Evolutionary conservation across 2,797 vertebrate genomes (phyloP).

Genomic region (Diceros bicornis): DNA sequence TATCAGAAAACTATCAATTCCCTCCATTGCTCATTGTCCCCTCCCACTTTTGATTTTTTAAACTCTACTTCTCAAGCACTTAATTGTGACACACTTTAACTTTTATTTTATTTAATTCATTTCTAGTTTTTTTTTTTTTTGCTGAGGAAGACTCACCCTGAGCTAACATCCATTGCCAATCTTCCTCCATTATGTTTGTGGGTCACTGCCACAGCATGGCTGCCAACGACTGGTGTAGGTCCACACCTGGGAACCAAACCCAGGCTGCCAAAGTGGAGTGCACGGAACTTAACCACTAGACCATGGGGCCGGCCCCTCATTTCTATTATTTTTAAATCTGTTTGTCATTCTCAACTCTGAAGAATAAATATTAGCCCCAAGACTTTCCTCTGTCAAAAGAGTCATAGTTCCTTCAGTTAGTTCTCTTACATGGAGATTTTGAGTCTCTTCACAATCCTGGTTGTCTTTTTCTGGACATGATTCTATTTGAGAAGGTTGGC

Average conservation of each 20-base stretch:
- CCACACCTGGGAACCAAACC: too few relatives aligned
- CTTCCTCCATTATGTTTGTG: too few relatives aligned
- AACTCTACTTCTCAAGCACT: background rate
- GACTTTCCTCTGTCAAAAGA: background rate
- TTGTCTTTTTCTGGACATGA: background rate
- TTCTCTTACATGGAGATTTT: background rate
- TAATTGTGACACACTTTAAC: background rate
- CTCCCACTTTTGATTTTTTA: background rate
- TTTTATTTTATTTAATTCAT: background rate
- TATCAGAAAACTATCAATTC: background rate
- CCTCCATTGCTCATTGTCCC: background rate
- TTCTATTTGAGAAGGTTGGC: background rate
- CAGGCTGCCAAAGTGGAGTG: too few relatives aligned
- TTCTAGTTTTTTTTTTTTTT: background rate
- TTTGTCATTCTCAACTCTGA: background rate
- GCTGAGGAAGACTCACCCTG: too few relatives aligned
- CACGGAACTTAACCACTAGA: too few relatives aligned
- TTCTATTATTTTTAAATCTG: background rate
- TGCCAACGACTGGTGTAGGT: too few relatives aligned
- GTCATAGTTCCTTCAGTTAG: background rate
- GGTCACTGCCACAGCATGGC: too few relatives aligned
- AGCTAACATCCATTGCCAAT: too few relatives aligned
- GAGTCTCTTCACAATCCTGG: background rate
- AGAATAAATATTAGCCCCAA: background rate
- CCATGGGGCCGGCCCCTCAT: too few relatives aligned